Evolutionary conservation across 2,888 invertebrate genomes (phyloP).

Genomic region (Anticlea derivata): DNA sequence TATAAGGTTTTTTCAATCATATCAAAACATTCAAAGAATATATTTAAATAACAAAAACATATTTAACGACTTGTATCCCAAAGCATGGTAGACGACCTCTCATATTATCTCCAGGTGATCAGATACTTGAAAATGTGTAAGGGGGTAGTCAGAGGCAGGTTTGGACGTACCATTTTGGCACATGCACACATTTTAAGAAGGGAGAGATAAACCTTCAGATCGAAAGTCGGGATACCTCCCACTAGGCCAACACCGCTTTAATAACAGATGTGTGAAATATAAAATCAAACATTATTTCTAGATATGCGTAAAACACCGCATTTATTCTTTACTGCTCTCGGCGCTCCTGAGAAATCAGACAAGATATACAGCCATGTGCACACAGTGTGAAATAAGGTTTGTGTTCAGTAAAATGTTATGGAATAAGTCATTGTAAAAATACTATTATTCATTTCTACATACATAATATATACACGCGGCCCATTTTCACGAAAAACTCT

Average conservation of each 20-base stretch:
- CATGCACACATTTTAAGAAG: too few species aligned
- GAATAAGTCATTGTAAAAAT: conserved; percentile 49
- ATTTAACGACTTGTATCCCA: too few species aligned
- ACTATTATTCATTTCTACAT: conserved; percentile 33
- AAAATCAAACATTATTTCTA: background rate
- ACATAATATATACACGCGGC: conserved; percentile 7
- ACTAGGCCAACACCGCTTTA: too few species aligned
- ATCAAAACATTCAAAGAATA: too few species aligned
- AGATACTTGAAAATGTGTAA: too few species aligned
- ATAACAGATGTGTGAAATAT: background rate
- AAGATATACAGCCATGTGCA: conserved; percentile 69
- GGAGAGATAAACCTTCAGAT: too few species aligned
- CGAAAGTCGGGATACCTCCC: too few species aligned
- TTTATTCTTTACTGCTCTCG: conserved; percentile 53
- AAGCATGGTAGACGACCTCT: too few species aligned
- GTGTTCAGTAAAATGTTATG: conserved; percentile 58
- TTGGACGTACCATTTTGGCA: too few species aligned
- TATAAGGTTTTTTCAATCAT: background rate
- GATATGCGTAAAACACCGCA: conserved; percentile 5
- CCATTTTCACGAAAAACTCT: conserved; percentile 8
- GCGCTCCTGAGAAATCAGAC: conserved; percentile 65
- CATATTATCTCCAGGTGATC: too few species aligned
- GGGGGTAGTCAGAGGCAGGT: too few species aligned
- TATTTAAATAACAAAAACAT: too few species aligned
- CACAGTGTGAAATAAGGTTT: conserved; percentile 76